Conservation (phyloP, 2,888 invertebrate genomes). For the Exephanes ischioxanthus region DNA sequence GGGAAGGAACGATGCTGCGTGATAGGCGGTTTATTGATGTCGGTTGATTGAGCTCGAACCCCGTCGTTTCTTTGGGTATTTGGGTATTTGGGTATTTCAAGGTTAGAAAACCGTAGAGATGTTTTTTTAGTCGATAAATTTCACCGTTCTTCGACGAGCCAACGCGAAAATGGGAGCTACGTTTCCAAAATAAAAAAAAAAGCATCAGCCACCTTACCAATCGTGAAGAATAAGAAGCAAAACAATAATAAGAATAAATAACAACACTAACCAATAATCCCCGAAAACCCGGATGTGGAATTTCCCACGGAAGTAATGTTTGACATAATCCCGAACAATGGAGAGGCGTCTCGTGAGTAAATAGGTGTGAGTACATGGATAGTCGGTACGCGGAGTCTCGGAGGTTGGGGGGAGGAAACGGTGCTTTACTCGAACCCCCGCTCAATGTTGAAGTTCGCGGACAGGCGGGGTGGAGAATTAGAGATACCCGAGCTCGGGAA, state of each 20-base stretch:
- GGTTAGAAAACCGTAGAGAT: no score
- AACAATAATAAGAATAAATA: no score
- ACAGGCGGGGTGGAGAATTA: conserved; percentile 8
- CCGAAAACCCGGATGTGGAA: no score
- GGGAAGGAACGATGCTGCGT: neutral
- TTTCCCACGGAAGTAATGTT: neutral
- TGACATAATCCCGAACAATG: neutral
- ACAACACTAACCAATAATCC: no score
- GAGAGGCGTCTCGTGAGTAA: conserved; percentile 5
- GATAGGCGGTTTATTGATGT: neutral
- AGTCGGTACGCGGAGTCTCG: neutral
- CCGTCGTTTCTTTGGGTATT: no score
- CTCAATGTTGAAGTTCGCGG: conserved; percentile 12
- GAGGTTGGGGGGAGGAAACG: conserved; percentile 18
- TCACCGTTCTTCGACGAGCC: no score
- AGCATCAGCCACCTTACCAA: no score
- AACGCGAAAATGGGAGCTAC: no score
- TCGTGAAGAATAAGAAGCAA: no score
- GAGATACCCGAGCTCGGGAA: conserved; percentile 25
- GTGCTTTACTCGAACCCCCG: conserved; percentile 10
- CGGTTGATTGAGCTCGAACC: neutral
- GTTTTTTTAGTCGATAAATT: no score
- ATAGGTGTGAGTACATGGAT: conserved; percentile 22
- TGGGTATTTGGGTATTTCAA: no score
- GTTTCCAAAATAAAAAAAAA: no score